These are phyloP conservation scores for Sciurus carolinensis DNA, from an alignment of 2,797 vertebrate genomes.

Conservation along the genomic window DNA sequence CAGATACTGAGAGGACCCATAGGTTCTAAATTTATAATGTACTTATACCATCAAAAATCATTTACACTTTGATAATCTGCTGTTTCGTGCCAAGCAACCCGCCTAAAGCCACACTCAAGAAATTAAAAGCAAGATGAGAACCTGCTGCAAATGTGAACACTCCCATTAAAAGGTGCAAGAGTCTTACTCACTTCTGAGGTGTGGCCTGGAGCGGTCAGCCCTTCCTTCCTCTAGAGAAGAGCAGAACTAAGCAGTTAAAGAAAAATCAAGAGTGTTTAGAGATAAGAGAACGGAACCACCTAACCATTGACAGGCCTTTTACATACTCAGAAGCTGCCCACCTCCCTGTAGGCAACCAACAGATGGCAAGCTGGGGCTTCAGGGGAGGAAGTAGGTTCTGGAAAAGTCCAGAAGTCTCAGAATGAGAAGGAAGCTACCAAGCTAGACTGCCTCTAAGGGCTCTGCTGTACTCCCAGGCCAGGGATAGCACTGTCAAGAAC, in stretches of 20 bases:
- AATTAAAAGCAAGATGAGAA: constrained; percentile 52
- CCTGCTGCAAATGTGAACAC: background rate
- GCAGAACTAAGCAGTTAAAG: constrained; percentile 63
- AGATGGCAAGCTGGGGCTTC: constrained; percentile 7
- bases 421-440: constrained; percentile 3
- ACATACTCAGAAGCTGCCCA: background rate
- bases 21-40: background rate
- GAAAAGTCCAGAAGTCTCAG: constrained; percentile 25
- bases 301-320: background rate
- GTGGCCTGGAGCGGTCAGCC: constrained; percentile 20
- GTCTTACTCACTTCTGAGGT: constrained; percentile 69
- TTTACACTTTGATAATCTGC: constrained; percentile 14
- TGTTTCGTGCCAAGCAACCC: background rate
- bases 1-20: background rate
- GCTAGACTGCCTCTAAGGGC: background rate
- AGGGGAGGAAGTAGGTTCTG: background rate
- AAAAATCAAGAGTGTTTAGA: constrained; percentile 44
- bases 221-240: constrained; percentile 37
- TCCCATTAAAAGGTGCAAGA: constrained; percentile 44
- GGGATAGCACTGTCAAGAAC: background rate
- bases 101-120: background rate
- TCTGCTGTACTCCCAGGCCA: background rate
- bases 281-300: background rate
- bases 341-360: background rate
- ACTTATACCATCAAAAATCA: background rate